Conservation (phyloP, 2,888 invertebrate genomes). For the Drosophila rubida region DNA sequence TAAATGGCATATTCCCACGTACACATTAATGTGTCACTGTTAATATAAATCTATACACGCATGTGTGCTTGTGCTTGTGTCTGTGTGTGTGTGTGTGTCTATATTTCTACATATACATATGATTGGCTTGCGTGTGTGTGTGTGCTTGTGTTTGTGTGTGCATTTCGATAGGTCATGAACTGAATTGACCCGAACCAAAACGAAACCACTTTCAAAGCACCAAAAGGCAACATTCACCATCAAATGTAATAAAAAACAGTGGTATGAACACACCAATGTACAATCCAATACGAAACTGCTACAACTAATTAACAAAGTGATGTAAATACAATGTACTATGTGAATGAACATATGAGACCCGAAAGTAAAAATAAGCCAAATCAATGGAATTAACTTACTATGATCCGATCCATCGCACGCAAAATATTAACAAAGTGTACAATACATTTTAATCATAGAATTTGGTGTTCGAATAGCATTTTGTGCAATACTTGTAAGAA, state of each 20-base stretch:
- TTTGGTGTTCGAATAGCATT: conserved; percentile 5
- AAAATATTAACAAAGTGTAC: background rate
- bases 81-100: background rate
- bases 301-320: background rate
- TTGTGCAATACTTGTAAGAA: background rate
- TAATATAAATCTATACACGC: conserved; percentile 2
- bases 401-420: background rate
- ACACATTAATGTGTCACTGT: conserved; percentile 7
- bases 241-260: background rate
- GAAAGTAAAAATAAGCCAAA: background rate
- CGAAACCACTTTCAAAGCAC: conserved; percentile 17
- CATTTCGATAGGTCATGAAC: conserved; percentile 73
- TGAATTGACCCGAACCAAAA: conserved; percentile 68
- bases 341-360: background rate
- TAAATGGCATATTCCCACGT: conserved; percentile 5
- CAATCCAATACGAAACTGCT: background rate
- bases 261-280: background rate
- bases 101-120: background rate
- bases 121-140: conserved; percentile 6
- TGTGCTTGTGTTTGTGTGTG: conserved; percentile 18
- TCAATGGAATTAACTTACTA: background rate
- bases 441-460: background rate
- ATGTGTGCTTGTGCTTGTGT: conserved; percentile 2
- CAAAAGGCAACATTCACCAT: conserved; percentile 10
- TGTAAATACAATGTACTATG: background rate